Percentiles rank a stretch among this genome's conserved stretches.
Conservation (phyloP, 2,797 vertebrate genomes). For the Sebastes matsubarae region DNA sequence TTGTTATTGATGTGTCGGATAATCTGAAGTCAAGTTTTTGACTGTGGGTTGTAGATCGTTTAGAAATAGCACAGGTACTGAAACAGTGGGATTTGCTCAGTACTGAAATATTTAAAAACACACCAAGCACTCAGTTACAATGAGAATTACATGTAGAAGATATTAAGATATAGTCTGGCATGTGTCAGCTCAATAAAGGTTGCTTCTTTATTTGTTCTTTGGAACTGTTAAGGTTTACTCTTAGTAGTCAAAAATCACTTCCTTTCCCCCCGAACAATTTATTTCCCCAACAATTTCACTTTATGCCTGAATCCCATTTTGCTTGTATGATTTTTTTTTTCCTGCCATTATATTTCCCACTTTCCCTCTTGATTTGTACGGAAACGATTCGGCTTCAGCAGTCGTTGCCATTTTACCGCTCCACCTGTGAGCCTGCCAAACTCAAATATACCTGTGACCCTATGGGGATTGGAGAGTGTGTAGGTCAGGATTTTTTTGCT, state of each 20-base stretch:
- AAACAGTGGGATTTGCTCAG: constrained; percentile 1
- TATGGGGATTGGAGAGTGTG: neutral
- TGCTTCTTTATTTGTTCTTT: constrained; percentile 14
- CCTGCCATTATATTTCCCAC: neutral
- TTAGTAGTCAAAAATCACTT: constrained; percentile 19
- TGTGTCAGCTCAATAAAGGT: constrained; percentile 8
- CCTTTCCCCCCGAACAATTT: neutral
- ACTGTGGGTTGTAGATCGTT: constrained; percentile 2
- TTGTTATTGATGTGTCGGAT: constrained; percentile 83
- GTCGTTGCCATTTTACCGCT: neutral
- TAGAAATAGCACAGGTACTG: constrained; percentile 14
- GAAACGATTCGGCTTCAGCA: constrained; percentile 10
- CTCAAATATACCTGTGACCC: neutral
- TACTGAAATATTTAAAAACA: neutral
- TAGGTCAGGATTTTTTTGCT: neutral
- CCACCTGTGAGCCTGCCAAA: neutral
- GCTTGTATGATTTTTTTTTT: neutral
- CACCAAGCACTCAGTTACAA: neutral
- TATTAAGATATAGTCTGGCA: neutral
- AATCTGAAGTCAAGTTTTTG: constrained; percentile 47
- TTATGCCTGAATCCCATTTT: neutral
- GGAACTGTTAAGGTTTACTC: constrained; percentile 7
- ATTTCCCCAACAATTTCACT: constrained; percentile 1
- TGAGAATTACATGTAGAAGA: neutral
- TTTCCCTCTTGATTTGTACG: neutral